Base-by-base conservation (phyloP, 1,140 invertebrate genomes). In the Aphaenogaster floridana region DNA sequence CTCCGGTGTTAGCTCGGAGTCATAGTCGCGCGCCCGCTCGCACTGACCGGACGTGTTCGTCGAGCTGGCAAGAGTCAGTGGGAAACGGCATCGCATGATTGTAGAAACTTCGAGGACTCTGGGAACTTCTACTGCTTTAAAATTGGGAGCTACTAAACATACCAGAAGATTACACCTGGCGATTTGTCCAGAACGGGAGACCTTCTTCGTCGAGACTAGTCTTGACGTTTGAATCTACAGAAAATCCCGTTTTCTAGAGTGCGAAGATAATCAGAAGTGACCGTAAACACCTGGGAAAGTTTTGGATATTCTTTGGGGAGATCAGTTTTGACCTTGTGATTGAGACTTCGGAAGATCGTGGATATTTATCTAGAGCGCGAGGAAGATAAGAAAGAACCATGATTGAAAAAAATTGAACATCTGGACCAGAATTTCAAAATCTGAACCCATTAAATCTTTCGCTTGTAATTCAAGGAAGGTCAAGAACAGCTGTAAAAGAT, bases 1-100 rank as follows among this genome's bases (percentile, higher is more conserved):
- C 87, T 92, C 91, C 91, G 89, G 90, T 81, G 78, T 90, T 84
- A 71, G 86, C 64, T 50, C 78, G 77, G 64, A 68, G 66, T 72
- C 68, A 83, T 74, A 80, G 86, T 84, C 80, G 86, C 83, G 79
- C 66, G 79, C 79, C 57, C 39, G 64, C 54, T 87, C 86, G 42
- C 79, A 17, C 71, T 50, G 54, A 45, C 54, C 69, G 69, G 69
- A 84, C 80, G 80, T 63, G 54, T 21, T 84, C 42, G 54, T 42
- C 69, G 45, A 74, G 69, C 42, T 21, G 54, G 71, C 17, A 28
- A 61, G 15, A 76, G 42, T 39, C 57, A 21, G 54, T 28, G 80
- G 72, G 17, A 74, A 48, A 84, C 34, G 15, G 42, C 54, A 8
- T 3, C 54, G 69, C 45, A 68, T 74, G 78, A 15, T n/a, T 11